A percentile compares a stretch with the other conserved stretches of the same genome.
phyloP scores from a whole-genome alignment of 2,888 invertebrate species.

The Nebria salina region DNA sequence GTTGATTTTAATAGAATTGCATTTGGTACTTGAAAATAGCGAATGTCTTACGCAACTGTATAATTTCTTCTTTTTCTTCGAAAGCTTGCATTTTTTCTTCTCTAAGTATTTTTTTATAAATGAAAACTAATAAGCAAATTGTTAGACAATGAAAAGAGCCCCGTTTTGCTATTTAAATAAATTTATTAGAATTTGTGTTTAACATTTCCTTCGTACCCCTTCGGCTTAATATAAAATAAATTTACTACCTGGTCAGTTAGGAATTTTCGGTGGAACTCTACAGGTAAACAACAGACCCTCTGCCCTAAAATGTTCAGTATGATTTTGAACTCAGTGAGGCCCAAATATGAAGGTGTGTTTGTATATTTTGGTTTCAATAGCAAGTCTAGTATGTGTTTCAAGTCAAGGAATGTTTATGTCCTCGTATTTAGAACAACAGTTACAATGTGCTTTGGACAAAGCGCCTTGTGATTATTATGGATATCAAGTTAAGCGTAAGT shows the following conservation, averaged over 20 bases:
- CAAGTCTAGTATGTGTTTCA: conserved; percentile 3
- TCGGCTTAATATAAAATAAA: neutral
- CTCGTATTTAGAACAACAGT: conserved; percentile 61
- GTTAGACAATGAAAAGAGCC: no score
- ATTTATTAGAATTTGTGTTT: no score
- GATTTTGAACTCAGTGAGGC: neutral
- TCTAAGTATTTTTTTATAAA: no score
- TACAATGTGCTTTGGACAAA: conserved; percentile 68
- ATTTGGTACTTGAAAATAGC: neutral
- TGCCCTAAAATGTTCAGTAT: conserved; percentile 13
- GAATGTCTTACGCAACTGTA: no score
- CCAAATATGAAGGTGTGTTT: conserved; percentile 15
- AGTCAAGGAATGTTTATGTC: conserved; percentile 24
- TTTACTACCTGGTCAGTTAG: conserved; percentile 34
- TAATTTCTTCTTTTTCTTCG: no score
- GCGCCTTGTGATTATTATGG: conserved; percentile 71
- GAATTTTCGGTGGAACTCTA: conserved; percentile 22
- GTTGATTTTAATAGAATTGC: neutral
- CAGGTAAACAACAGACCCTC: neutral
- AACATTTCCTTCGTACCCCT: no score
- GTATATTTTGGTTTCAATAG: conserved; percentile 21
- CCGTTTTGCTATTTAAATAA: no score
- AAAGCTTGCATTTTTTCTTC: no score
- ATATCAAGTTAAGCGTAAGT: conserved; percentile 69
- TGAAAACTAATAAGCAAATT: no score